A percentile compares a stretch with the other conserved stretches of the same genome.
phyloP scores from a whole-genome alignment of 1,140 invertebrate species.

The Charaxes varanes region DNA sequence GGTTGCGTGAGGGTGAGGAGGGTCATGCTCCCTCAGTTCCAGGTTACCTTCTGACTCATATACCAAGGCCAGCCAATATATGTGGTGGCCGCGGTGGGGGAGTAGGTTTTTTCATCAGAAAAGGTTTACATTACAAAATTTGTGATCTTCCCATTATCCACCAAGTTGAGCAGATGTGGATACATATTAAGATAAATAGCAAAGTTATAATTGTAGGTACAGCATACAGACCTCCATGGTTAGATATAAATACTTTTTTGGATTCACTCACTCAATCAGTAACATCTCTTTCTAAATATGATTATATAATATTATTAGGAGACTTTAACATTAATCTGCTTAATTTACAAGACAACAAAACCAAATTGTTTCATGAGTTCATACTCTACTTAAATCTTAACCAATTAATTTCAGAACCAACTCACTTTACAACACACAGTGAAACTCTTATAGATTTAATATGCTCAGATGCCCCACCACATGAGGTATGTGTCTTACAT shows the following conservation, averaged over 20 bases:
- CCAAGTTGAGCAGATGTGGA: neutral
- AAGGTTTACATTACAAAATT: no score
- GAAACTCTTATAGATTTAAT: neutral
- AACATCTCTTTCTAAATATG: no score
- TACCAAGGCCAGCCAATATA: neutral
- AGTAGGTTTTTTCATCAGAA: constrained; percentile 2
- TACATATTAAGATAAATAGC: neutral
- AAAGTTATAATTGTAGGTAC: neutral
- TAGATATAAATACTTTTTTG: neutral
- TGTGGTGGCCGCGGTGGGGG: constrained; percentile 1
- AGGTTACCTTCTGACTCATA: neutral
- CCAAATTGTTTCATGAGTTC: no score
- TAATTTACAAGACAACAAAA: no score
- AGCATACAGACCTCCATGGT: neutral
- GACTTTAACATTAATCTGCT: no score
- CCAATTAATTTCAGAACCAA: neutral
- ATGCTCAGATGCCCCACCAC: no score
- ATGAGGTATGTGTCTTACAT: no score
- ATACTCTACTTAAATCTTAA: neutral
- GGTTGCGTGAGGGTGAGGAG: neutral
- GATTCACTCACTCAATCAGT: neutral
- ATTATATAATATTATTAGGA: no score
- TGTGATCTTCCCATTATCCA: no score
- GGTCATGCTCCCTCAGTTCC: neutral
- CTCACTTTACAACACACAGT: neutral